phyloP scores from a whole-genome alignment of 1,140 invertebrate genomes.

The Pachypeltis micranthus region DNA sequence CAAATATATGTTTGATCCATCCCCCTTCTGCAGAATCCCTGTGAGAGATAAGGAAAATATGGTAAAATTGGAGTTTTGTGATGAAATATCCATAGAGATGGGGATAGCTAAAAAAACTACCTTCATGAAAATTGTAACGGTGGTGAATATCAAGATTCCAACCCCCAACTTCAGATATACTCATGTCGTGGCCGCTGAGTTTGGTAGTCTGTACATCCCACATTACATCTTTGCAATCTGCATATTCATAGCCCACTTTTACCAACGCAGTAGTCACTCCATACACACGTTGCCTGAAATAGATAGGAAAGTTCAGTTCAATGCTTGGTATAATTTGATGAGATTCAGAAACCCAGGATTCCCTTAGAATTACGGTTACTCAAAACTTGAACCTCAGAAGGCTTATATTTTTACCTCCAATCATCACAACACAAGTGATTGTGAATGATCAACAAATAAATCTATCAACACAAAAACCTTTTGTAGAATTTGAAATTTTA shows the following conservation, averaged over 20 bases:
- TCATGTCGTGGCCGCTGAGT: constrained; percentile 89
- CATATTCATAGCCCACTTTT: constrained; percentile 91
- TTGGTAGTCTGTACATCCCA: constrained; percentile 94
- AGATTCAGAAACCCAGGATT: neutral
- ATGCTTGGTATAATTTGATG: neutral
- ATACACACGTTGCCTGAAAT: constrained; percentile 71
- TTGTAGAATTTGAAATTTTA: too few species aligned
- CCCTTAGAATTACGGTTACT: too few species aligned
- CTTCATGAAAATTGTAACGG: constrained; percentile 93
- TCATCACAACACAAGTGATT: too few species aligned
- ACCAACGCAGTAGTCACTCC: constrained; percentile 83
- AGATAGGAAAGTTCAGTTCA: constrained; percentile 14
- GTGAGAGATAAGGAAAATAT: constrained; percentile 24
- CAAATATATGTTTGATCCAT: constrained; percentile 90
- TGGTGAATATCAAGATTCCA: constrained; percentile 98
- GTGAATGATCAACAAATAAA: too few species aligned
- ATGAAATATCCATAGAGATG: neutral
- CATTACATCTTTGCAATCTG: constrained; percentile 81
- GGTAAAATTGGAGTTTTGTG: neutral
- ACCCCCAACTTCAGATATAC: constrained; percentile 86
- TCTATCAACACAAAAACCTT: too few species aligned
- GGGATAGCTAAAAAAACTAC: constrained; percentile 35
- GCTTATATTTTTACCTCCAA: too few species aligned
- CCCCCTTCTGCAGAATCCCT: constrained; percentile 92
- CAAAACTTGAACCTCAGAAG: too few species aligned